phyloP scores from a whole-genome alignment of 2,797 vertebrate species.

The Phaenicophaeus curvirostris region DNA sequence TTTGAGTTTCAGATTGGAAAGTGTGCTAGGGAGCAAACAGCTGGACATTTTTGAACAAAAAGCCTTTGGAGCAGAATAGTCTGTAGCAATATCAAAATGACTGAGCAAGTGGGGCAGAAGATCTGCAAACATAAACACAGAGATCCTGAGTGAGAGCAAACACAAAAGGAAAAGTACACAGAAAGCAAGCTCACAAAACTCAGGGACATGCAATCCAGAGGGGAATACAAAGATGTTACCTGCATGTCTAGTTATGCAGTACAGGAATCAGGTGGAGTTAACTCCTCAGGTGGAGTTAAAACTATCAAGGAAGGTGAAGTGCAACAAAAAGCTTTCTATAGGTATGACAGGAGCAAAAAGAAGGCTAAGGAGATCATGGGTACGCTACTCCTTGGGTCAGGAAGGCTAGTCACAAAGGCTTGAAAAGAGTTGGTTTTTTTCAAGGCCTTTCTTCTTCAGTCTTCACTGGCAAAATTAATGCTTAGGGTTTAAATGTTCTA shows the following conservation, averaged over 20 bases:
- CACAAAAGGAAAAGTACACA: background rate
- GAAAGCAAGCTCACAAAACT: background rate
- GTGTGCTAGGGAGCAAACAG: background rate
- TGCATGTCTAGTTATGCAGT: background rate
- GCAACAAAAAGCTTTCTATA: background rate
- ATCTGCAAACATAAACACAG: background rate
- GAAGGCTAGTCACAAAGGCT: rapidly evolving
- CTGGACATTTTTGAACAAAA: background rate
- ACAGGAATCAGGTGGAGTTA: background rate
- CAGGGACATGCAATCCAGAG: background rate
- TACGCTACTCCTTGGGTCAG: background rate
- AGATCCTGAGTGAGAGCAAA: background rate
- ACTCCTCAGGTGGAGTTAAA: background rate
- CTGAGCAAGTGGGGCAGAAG: background rate
- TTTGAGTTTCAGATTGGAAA: background rate
- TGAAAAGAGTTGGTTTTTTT: background rate
- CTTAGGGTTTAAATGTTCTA: background rate
- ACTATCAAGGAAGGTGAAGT: background rate
- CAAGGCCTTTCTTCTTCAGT: background rate
- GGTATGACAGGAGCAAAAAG: background rate
- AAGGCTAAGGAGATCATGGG: background rate
- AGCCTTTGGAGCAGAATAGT: background rate
- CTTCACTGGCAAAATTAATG: background rate
- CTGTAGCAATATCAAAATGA: background rate
- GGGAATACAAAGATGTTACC: background rate